These are phyloP conservation scores for Onychostruthus taczanowskii DNA, from an alignment of 2,113 vertebrate genomes.

Conservation along the genomic window DNA sequence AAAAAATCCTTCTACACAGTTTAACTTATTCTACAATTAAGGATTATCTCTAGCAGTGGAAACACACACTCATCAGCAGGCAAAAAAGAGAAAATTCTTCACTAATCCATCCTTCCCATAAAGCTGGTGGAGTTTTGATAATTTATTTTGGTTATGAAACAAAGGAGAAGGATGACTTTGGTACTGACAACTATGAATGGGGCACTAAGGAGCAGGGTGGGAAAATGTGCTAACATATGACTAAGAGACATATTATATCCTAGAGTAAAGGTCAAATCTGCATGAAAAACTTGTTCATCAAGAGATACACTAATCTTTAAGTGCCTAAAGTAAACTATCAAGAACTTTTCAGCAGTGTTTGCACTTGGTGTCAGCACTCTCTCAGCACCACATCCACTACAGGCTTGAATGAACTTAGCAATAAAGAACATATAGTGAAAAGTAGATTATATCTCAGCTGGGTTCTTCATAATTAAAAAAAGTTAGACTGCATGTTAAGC, in stretches of 20 bases:
- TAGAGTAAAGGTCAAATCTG: conserved; percentile 69
- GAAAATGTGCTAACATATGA: conserved; percentile 56
- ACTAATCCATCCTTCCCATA: neutral
- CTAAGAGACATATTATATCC: conserved; percentile 55
- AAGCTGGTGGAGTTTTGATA: neutral
- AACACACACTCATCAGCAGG: neutral
- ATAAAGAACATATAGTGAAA: conserved; percentile 55
- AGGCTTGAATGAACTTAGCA: conserved; percentile 47
- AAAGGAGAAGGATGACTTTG: conserved; percentile 39
- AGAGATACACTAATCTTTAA: conserved; percentile 71
- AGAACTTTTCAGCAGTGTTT: conserved; percentile 71
- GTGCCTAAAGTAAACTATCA: conserved; percentile 71
- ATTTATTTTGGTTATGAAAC: conserved; percentile 26
- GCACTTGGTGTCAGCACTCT: conserved; percentile 72
- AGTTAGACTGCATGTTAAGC: neutral
- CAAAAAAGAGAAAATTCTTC: neutral
- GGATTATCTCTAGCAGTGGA: neutral
- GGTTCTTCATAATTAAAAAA: conserved; percentile 30
- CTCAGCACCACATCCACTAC: conserved; percentile 67
- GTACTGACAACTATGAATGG: conserved; percentile 4
- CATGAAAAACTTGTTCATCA: conserved; percentile 56
- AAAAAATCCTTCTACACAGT: neutral
- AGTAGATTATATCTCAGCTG: conserved; percentile 49
- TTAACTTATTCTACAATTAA: neutral
- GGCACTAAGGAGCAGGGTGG: neutral